Conservation (phyloP, 2,888 invertebrate species). For the Petrolisthes manimaculis region DNA sequence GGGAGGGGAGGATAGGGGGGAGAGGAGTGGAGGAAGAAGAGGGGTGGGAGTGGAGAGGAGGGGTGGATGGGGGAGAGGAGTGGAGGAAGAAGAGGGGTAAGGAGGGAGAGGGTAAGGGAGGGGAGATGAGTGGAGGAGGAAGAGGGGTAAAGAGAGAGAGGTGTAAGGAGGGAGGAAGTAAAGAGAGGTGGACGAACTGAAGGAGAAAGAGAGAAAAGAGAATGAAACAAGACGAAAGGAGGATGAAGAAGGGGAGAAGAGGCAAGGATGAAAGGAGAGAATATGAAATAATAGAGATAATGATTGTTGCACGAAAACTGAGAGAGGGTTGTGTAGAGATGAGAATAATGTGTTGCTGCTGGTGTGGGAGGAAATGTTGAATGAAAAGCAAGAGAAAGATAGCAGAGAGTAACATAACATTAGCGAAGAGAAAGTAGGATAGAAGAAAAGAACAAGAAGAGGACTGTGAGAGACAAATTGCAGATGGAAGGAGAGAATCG, state of each 20-base stretch:
- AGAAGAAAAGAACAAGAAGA: neutral
- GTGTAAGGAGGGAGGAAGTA: neutral
- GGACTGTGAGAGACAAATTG: neutral
- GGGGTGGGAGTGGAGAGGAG: neutral
- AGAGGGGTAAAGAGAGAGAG: neutral
- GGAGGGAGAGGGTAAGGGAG: neutral
- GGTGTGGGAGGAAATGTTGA: neutral
- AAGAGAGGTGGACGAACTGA: neutral
- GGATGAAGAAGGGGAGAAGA: no score
- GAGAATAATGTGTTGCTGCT: neutral
- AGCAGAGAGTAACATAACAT: neutral
- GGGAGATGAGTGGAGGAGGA: neutral
- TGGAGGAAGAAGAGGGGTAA: neutral
- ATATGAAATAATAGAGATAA: no score
- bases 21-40: no score
- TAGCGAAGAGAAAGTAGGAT: neutral
- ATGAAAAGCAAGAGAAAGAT: neutral
- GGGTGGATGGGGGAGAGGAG: neutral
- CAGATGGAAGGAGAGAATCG: neutral
- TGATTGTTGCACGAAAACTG: no score
- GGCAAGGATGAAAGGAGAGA: no score
- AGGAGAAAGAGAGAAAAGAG: neutral
- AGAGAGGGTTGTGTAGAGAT: neutral
- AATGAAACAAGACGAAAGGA: neutral
- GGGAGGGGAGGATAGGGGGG: neutral